A percentile compares a stretch with the other conserved stretches of the same genome.
Evolutionary conservation across 2,113 vertebrate genomes (phyloP).

Genomic region (Colistium nudipinnis): DNA sequence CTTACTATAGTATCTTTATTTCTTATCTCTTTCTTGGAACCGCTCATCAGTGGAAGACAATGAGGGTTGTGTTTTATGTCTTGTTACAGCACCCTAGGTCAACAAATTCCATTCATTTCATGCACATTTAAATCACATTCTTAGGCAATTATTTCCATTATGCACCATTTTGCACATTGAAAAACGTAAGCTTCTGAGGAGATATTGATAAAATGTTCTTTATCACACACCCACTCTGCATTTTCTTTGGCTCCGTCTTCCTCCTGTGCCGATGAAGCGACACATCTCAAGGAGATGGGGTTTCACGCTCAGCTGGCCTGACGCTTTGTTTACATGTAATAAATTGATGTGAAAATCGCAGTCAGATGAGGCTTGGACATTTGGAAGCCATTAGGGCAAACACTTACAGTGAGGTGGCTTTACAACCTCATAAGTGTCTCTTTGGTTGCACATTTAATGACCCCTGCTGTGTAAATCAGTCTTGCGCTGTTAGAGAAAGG

Average conservation of each 20-base stretch:
- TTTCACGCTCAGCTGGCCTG: slow-evolving; percentile 53
- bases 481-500: slow-evolving; percentile 42
- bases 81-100: neutral
- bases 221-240: slow-evolving; percentile 1
- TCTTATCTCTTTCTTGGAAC: neutral
- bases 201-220: neutral
- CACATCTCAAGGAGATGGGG: slow-evolving; percentile 25
- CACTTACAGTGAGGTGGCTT: slow-evolving; percentile 64
- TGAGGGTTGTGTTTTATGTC: neutral
- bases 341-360: slow-evolving; percentile 74
- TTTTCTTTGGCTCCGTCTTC: slow-evolving; percentile 31
- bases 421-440: slow-evolving; percentile 66
- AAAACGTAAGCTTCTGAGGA: neutral
- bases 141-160: neutral
- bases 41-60: neutral
- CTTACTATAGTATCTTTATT: too few relatives aligned
- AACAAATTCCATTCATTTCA: neutral
- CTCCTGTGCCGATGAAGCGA: slow-evolving; percentile 26
- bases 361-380: slow-evolving; percentile 66
- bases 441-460: slow-evolving; percentile 69
- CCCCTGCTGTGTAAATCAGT: slow-evolving; percentile 68
- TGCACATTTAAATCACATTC: neutral
- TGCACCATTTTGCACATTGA: neutral
- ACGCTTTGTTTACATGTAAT: slow-evolving; percentile 69
- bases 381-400: slow-evolving; percentile 72